A percentile compares a stretch with the other conserved stretches of the same genome.
Evolutionary conservation across 1,140 invertebrate species (phyloP).

Genomic region (Venustaconcha ellipsiformis): DNA sequence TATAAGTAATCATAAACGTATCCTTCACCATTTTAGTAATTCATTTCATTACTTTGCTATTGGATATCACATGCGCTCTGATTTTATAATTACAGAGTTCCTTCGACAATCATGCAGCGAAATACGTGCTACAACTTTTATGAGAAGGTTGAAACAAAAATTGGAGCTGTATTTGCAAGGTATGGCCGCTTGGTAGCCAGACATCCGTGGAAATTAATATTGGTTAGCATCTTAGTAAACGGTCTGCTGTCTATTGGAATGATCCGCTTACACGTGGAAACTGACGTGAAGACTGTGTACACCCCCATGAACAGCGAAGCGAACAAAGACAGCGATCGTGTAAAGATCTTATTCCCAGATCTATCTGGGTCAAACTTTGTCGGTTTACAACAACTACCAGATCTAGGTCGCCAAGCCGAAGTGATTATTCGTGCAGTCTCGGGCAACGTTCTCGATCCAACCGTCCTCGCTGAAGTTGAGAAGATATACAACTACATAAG

Average conservation of each 20-base stretch:
- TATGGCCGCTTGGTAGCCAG: conserved; percentile 31
- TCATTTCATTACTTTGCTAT: no score
- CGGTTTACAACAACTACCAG: neutral
- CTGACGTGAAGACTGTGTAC: conserved; percentile 25
- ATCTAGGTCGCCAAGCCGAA: conserved; percentile 8
- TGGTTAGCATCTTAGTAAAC: conserved; percentile 24
- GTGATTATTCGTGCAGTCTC: conserved; percentile 15
- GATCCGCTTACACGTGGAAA: conserved; percentile 24
- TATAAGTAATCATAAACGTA: no score
- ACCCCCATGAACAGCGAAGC: conserved; percentile 8
- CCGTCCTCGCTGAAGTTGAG: neutral
- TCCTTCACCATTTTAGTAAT: no score
- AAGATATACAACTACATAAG: neutral
- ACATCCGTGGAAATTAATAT: conserved; percentile 22
- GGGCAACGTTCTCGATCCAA: conserved; percentile 16
- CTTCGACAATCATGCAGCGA: no score
- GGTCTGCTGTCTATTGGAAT: conserved; percentile 37
- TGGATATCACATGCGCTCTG: no score
- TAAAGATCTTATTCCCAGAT: conserved; percentile 10
- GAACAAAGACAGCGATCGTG: neutral
- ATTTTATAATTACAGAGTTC: no score
- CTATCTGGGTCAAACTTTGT: conserved; percentile 13
- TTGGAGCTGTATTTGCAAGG: conserved; percentile 18
- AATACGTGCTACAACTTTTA: conserved; percentile 1
- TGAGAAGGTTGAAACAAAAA: conserved; percentile 10